These are phyloP conservation scores for Cladopsammia gracilis DNA, from an alignment of 64 coral and sea anemone genomes.

Conservation along the genomic window DNA sequence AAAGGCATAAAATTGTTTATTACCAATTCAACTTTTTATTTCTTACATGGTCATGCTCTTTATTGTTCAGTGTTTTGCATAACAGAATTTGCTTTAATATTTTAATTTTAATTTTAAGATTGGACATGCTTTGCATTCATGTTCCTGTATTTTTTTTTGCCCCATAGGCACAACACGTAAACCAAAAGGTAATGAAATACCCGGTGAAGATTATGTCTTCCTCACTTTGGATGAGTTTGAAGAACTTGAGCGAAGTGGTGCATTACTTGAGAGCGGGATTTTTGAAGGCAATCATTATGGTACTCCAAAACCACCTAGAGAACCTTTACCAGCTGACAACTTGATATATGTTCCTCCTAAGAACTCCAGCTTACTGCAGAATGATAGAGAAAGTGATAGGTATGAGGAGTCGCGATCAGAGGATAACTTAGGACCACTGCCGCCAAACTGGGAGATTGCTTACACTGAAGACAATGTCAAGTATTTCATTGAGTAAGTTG, in stretches of 20 bases:
- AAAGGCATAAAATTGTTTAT: too few relatives aligned
- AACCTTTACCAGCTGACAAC: constrained; percentile 49
- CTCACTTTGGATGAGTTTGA: constrained; percentile 79
- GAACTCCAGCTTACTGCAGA: background rate
- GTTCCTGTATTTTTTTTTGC: background rate
- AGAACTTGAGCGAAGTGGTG: constrained; percentile 82
- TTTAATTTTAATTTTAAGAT: too few relatives aligned
- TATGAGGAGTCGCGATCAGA: constrained; percentile 12
- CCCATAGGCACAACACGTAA: constrained; percentile 83
- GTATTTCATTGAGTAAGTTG: constrained; percentile 96
- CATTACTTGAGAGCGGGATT: constrained; percentile 90
- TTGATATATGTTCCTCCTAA: constrained; percentile 39
- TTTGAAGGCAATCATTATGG: constrained; percentile 97
- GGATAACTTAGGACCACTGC: constrained; percentile 76
- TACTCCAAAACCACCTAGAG: constrained; percentile 95
- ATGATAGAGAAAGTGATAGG: background rate
- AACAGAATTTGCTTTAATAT: too few relatives aligned
- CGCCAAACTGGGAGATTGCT: constrained; percentile 95
- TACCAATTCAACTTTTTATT: too few relatives aligned
- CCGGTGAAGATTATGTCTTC: constrained; percentile 93
- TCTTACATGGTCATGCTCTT: too few relatives aligned
- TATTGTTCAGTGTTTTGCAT: too few relatives aligned
- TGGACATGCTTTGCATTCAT: background rate
- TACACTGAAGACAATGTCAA: constrained; percentile 96
- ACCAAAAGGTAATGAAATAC: constrained; percentile 88